Percentiles rank a stretch among this genome's conserved stretches.
These are phyloP conservation scores for Megalops cyprinoides DNA, from an alignment of 2,797 vertebrate species.

Conservation along the genomic window DNA sequence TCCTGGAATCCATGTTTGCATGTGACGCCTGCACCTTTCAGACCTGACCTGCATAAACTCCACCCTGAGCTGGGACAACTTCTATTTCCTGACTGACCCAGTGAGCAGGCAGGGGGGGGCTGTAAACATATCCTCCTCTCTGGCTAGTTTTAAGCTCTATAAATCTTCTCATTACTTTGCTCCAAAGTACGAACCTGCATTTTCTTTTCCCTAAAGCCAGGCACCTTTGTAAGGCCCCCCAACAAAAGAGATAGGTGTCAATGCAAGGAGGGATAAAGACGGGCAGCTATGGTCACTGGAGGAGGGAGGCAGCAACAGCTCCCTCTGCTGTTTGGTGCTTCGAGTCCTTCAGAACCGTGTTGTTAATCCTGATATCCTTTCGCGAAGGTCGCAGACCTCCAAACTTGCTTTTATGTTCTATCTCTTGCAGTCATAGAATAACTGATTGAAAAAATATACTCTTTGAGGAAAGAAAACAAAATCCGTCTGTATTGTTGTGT, in stretches of 20 bases:
- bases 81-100: conserved; percentile 37
- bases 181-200: background rate
- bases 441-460: conserved; percentile 47
- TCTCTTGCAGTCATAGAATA: conserved; percentile 39
- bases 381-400: conserved; percentile 10
- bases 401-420: conserved; percentile 39
- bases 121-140: conserved; percentile 45
- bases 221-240: conserved; percentile 22
- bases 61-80: conserved; percentile 59
- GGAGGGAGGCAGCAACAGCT: conserved; percentile 21
- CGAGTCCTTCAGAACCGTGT: conserved; percentile 2
- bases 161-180: conserved; percentile 9
- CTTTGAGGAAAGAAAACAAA: conserved; percentile 47
- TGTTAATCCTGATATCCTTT: conserved; percentile 2
- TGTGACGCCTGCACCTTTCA: conserved; percentile 8
- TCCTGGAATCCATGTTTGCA: conserved; percentile 18
- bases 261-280: conserved; percentile 24
- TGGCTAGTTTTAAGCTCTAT: conserved; percentile 26
- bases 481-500: conserved; percentile 30
- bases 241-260: conserved; percentile 27
- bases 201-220: background rate
- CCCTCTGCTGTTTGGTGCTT: conserved; percentile 15
- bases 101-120: conserved; percentile 47
- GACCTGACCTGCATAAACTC: conserved; percentile 43
- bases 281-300: background rate